phyloP scores from a whole-genome alignment of 2,888 invertebrate genomes.

The Tenthredo mesomela region DNA sequence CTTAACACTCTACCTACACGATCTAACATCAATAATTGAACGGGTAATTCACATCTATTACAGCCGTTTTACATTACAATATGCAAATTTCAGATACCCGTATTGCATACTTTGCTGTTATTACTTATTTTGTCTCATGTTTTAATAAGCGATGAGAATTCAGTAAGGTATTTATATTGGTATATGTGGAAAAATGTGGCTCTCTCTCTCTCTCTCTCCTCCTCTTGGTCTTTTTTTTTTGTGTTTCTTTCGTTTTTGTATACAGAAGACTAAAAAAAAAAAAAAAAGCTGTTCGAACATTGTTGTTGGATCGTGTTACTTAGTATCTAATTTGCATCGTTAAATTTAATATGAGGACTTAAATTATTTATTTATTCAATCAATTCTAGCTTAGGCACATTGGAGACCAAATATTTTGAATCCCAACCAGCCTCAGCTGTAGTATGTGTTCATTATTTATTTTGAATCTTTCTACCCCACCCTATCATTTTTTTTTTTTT shows the following conservation, averaged over 20 bases:
- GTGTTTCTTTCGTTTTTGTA: background rate
- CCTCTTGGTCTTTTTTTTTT: background rate
- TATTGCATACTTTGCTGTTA: background rate
- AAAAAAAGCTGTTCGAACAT: background rate
- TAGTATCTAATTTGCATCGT: background rate
- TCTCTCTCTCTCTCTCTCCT: background rate
- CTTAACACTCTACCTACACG: background rate
- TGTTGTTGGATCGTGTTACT: background rate
- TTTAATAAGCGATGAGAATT: background rate
- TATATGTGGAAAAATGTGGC: background rate
- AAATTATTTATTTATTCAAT: conserved; percentile 50
- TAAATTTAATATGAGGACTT: conserved; percentile 30
- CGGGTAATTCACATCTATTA: background rate
- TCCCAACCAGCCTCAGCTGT: background rate
- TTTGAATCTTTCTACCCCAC: background rate
- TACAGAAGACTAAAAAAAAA: background rate
- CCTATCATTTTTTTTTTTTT: background rate
- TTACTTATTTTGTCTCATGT: background rate
- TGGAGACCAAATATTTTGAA: background rate
- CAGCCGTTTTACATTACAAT: background rate
- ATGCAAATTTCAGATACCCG: background rate
- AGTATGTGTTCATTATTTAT: conserved; percentile 38
- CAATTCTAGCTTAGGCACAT: conserved; percentile 2
- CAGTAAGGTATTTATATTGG: background rate
- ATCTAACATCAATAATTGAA: conserved; percentile 14